phyloP scores from a whole-genome alignment of 1,140 invertebrate species.

The Penaeus vannamei region DNA sequence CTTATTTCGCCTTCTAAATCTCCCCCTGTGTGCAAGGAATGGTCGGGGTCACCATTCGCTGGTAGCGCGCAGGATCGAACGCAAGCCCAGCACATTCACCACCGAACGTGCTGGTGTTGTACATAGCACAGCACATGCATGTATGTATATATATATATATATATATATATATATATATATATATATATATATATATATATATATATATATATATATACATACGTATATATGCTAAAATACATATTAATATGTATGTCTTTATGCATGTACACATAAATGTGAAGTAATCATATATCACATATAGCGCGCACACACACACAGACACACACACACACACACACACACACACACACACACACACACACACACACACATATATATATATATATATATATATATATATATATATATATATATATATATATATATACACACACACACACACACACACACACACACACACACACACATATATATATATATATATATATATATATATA shows the following conservation, averaged over 20 bases:
- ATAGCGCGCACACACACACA: not conserved
- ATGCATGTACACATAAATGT: not conserved
- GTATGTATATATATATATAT: not conserved
- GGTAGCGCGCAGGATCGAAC: no score
- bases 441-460: not conserved
- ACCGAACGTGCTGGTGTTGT: no score
- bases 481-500: constrained; percentile 13
- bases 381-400: constrained; percentile 12
- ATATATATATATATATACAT: constrained; percentile 26
- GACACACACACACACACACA: not conserved
- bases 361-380: not conserved
- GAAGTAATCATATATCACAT: not conserved
- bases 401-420: constrained; percentile 18
- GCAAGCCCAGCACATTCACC: no score
- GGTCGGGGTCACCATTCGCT: no score
- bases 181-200: constrained; percentile 24
- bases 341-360: not conserved
- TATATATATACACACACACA: not conserved
- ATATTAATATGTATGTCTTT: not conserved
- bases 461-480: not conserved
- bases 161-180: not conserved
- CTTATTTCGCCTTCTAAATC: no score
- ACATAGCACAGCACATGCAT: not conserved
- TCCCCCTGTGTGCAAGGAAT: no score
- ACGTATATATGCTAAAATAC: not conserved